Evolutionary conservation across 2,888 invertebrate species (phyloP).

Genomic region (Halocaridina rubra): DNA sequence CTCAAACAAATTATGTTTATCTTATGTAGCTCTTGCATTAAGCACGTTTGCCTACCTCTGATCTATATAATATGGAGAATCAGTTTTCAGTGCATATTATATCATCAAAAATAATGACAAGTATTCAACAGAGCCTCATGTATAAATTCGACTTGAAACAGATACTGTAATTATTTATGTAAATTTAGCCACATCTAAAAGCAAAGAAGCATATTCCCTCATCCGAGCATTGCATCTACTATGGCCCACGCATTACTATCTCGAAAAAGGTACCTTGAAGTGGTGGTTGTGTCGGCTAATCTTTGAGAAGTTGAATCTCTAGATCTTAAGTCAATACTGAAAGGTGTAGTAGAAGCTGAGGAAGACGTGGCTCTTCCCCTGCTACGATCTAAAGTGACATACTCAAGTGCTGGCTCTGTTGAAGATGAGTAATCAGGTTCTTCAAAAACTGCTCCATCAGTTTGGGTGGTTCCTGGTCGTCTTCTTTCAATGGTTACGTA

Average conservation of each 20-base stretch:
- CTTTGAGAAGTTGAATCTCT: constrained; percentile 9
- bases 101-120: no score
- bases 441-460: not conserved
- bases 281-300: not conserved
- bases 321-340: not conserved
- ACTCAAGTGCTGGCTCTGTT: constrained; percentile 43
- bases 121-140: no score
- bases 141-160: no score
- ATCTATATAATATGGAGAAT: no score
- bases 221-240: constrained; percentile 12
- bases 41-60: no score
- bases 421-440: not conserved
- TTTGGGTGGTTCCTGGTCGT: constrained; percentile 13
- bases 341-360: constrained; percentile 10
- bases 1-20: no score
- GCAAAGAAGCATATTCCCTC: not conserved
- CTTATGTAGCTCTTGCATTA: no score
- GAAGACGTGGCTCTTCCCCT: constrained; percentile 6
- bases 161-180: no score
- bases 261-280: constrained; percentile 30
- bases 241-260: not conserved
- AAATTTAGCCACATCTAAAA: no score
- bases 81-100: no score
- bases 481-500: constrained; percentile 57
- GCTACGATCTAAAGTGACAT: constrained; percentile 46